phyloP scores from a whole-genome alignment of 2,888 invertebrate genomes.

The Ormyrus thymus region DNA sequence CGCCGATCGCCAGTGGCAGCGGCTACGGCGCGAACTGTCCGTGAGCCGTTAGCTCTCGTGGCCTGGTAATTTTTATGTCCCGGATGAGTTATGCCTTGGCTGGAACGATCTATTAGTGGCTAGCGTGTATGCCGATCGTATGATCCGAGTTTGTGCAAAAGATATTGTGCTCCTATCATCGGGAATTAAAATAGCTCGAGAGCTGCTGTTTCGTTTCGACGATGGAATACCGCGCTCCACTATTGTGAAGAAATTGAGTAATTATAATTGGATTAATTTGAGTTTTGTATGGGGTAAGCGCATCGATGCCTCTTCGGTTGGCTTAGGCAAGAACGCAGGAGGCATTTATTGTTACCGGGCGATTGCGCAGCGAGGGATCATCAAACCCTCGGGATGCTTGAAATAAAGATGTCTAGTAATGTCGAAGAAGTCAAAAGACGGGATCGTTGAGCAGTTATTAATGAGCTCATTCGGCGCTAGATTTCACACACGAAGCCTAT shows the following conservation, averaged over 20 bases:
- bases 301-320: no score
- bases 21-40: neutral
- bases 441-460: constrained; percentile 42
- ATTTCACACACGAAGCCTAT: constrained; percentile 47
- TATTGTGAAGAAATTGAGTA: neutral
- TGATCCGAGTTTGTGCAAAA: constrained; percentile 29
- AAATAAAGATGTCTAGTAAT: constrained; percentile 49
- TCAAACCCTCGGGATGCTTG: neutral
- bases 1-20: neutral
- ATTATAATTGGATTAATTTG: neutral
- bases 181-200: constrained; percentile 31
- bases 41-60: constrained; percentile 46
- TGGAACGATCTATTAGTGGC: constrained; percentile 51
- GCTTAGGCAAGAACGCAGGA: no score
- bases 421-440: constrained; percentile 19
- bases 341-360: no score
- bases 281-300: no score
- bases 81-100: constrained; percentile 49
- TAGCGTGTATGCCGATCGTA: constrained; percentile 20
- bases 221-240: no score
- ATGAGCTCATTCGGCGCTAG: constrained; percentile 50
- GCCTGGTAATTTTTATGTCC: constrained; percentile 45
- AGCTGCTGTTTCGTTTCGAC: neutral
- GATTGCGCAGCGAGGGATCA: no score
- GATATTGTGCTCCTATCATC: constrained; percentile 18